Conservation (phyloP, 2,888 invertebrate species). For the Himalopsyche japonica region DNA sequence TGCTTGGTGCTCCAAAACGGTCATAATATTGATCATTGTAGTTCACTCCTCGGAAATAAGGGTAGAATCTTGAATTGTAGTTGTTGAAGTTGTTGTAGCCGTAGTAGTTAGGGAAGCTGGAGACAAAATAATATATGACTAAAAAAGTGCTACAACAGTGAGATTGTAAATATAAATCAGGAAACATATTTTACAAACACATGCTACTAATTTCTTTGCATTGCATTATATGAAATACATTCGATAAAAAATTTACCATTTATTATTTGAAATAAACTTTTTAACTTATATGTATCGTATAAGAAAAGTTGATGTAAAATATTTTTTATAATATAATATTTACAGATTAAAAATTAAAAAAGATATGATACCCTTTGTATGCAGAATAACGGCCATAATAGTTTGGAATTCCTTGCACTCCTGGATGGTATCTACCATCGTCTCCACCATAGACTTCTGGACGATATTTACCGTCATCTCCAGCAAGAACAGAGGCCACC, state of each 20-base stretch:
- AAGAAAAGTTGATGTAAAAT: background rate
- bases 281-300: background rate
- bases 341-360: no score
- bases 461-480: conserved; percentile 56
- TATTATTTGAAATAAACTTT: no score
- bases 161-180: no score
- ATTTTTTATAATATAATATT: no score
- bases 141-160: no score
- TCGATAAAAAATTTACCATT: no score
- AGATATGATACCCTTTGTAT: no score
- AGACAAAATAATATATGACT: background rate
- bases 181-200: no score
- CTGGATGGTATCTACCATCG: conserved; percentile 48
- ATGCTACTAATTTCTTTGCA: no score
- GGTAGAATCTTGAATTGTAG: background rate
- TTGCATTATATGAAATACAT: no score
- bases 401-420: conserved; percentile 48
- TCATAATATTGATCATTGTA: background rate
- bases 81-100: background rate
- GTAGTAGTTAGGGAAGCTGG: background rate
- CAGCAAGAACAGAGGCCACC: conserved; percentile 46
- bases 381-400: no score
- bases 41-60: background rate
- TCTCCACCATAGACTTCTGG: conserved; percentile 48
- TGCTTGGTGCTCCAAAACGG: background rate